Conservation (phyloP, 2,797 vertebrate genomes). For the Otolemur crassicaudatus region DNA sequence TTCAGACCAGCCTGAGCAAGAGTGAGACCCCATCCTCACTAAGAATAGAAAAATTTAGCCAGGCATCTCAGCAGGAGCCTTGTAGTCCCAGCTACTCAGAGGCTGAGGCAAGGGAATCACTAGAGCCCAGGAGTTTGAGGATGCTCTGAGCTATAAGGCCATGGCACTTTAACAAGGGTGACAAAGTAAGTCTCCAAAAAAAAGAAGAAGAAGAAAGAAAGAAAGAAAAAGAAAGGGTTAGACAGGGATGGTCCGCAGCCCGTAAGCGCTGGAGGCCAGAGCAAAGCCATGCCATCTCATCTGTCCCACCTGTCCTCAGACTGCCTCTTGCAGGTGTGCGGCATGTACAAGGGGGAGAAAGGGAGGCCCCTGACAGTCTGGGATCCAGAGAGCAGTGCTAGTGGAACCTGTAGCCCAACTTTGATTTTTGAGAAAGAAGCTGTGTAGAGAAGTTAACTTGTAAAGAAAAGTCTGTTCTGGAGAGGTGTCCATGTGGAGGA, state of each 20-base stretch:
- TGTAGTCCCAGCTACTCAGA: too few species aligned
- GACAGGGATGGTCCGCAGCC: neutral
- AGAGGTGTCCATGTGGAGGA: rapidly evolving
- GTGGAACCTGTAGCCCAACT: neutral
- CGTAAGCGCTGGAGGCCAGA: neutral
- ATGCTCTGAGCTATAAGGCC: too few species aligned
- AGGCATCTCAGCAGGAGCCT: too few species aligned
- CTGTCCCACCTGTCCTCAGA: neutral
- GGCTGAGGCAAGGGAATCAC: too few species aligned
- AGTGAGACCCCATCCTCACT: too few species aligned
- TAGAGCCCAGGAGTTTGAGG: too few species aligned
- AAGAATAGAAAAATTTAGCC: too few species aligned
- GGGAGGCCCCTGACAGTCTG: too few species aligned
- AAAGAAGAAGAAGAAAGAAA: too few species aligned
- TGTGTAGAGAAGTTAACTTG: neutral
- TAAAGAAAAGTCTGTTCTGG: neutral
- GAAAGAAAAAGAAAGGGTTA: neutral
- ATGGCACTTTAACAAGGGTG: too few species aligned
- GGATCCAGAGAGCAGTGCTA: neutral
- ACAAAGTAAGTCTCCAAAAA: too few species aligned
- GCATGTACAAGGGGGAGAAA: neutral
- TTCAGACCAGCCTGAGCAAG: too few species aligned
- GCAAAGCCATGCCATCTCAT: rapidly evolving
- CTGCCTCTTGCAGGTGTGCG: neutral
- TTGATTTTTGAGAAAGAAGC: neutral